Base-by-base conservation (phyloP, 2,113 vertebrate species). In the Bagarius yarrelli region DNA sequence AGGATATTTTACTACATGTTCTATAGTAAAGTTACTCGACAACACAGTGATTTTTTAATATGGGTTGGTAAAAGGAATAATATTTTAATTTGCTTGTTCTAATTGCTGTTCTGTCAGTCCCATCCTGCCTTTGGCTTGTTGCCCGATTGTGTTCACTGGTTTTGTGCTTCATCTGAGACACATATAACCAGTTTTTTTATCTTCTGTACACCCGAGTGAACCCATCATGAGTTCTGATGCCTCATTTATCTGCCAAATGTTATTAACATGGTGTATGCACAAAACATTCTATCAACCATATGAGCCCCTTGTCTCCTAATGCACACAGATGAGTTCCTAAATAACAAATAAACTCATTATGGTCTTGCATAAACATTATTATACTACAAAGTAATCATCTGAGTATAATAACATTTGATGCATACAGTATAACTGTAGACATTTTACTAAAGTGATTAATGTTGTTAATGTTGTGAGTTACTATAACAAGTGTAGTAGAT, bases 51-150 rank as follows among this genome's bases (percentile, higher is more conserved):
- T n/a, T n/a, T n/a, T n/a, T n/a, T n/a, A n/a, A n/a, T n/a, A n/a
- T n/a, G 40, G 5, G 18, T 78, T 53, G 47, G 56, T 52, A 77
- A 61, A n/a, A 27, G 59, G 47, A 16, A 59, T 55, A 85, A 81
- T 75, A n/a, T n/a, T n/a, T n/a, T n/a, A n/a, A 12, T 73, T 71
- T 44, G 4, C 2, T 47, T 44, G 66, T 11, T 69, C 40, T 16
- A 12, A 23, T n/a, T 69, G 12, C 36, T 47, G 36, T n/a, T 67
- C 21, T n/a, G 36, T 40, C 34, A 3, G 0, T n/a, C 12, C 11
- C 64, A 23, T 36, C 19, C 57, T n/a, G 34, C 21, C 11, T 69
- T 69, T 69, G 64, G 36, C 14, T 67, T 40, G 64, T 21, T 34
- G 9, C 21, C 18, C 36, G 34, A 40, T 23, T 40, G 32, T 40